Evolutionary conservation across 2,888 invertebrate species (phyloP).

Genomic region (Strigamia transsilvanica): DNA sequence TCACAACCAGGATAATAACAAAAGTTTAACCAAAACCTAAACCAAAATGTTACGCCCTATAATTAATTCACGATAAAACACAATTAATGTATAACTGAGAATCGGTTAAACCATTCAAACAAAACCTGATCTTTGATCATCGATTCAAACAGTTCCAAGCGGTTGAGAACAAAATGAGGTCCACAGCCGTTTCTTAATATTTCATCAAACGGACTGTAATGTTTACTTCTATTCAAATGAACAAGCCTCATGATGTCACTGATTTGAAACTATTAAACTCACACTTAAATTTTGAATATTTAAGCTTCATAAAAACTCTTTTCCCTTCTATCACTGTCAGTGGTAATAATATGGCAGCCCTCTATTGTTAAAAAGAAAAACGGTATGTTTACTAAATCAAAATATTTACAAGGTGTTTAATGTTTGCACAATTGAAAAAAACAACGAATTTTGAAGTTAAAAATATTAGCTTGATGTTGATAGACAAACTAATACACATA

Average conservation of each 20-base stretch:
- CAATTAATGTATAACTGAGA: background rate
- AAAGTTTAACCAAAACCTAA: background rate
- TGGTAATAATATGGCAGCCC: background rate
- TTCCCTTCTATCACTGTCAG: background rate
- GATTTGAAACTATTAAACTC: background rate
- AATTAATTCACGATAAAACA: background rate
- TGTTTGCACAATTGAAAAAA: too few species aligned
- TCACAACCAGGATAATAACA: background rate
- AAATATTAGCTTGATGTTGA: too few species aligned
- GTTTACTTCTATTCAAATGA: background rate
- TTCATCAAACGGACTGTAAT: background rate
- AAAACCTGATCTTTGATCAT: background rate
- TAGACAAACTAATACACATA: too few species aligned
- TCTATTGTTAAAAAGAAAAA: background rate
- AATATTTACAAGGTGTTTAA: too few species aligned
- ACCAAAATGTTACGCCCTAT: background rate
- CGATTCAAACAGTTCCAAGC: constrained; percentile 12
- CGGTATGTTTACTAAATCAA: too few species aligned
- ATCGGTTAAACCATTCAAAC: background rate
- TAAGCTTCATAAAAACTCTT: background rate
- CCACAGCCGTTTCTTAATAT: background rate
- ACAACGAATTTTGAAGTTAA: too few species aligned
- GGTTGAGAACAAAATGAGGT: constrained; percentile 13
- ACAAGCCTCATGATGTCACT: background rate
- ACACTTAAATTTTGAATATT: constrained; percentile 11